A percentile compares a stretch with the other conserved stretches of the same genome.
phyloP scores from a whole-genome alignment of 2,113 vertebrate species.

The Edolisoma coerulescens region DNA sequence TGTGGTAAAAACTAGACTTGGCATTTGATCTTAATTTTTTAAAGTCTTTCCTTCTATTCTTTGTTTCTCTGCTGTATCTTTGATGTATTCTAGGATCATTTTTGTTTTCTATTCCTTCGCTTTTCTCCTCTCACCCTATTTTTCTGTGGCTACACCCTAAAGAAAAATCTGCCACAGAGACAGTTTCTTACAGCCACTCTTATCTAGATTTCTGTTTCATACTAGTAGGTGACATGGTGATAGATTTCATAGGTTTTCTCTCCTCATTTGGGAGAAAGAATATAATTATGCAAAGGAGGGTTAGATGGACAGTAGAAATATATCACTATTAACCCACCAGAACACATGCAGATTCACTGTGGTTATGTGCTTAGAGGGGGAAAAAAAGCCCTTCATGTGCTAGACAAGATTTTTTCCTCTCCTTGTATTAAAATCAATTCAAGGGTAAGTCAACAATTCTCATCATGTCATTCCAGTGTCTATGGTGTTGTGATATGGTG shows the following conservation, averaged over 20 bases:
- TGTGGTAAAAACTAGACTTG: constrained; percentile 60
- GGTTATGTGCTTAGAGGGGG: not conserved
- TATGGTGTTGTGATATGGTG: not conserved
- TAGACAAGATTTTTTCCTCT: not conserved
- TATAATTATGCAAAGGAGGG: constrained; percentile 62
- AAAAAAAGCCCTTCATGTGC: not conserved
- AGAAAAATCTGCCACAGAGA: not conserved
- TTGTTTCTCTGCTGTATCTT: not conserved
- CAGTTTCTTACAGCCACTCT: constrained; percentile 6
- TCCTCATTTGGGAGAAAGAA: constrained; percentile 45
- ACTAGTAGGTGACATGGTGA: constrained; percentile 34
- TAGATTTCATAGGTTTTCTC: constrained; percentile 54
- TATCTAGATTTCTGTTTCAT: constrained; percentile 40
- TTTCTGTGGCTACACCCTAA: not conserved
- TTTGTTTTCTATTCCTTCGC: constrained; percentile 5
- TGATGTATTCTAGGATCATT: not conserved
- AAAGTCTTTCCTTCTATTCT: constrained; percentile 36
- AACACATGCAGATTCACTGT: constrained; percentile 14
- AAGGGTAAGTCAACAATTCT: constrained; percentile 30
- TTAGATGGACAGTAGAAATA: constrained; percentile 57
- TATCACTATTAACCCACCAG: constrained; percentile 50
- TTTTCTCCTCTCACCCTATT: constrained; percentile 11
- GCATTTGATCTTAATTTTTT: constrained; percentile 66
- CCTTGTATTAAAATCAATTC: not conserved
- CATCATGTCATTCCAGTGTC: not conserved